phyloP scores from a whole-genome alignment of 2,113 vertebrate species.

The Mystacornis crossleyi region DNA sequence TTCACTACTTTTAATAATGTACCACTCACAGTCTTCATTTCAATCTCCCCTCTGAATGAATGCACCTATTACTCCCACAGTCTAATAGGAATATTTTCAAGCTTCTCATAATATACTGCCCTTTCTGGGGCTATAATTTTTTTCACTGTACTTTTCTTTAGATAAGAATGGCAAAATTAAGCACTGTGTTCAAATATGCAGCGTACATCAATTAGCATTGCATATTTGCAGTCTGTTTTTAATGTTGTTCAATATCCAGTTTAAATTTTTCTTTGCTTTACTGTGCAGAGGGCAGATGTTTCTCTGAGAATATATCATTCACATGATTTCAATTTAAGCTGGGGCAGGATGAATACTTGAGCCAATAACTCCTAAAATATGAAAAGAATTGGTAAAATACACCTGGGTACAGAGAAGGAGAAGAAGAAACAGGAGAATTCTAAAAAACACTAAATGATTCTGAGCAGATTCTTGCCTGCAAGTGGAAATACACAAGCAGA shows the following conservation, averaged over 20 bases:
- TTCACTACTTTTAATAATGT: not conserved
- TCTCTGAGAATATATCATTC: not conserved
- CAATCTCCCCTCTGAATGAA: not conserved
- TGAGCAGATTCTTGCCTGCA: not conserved
- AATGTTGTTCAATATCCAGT: not conserved
- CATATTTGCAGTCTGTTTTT: not conserved
- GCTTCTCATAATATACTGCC: not conserved
- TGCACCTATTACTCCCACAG: not conserved
- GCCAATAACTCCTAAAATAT: slow-evolving; percentile 2
- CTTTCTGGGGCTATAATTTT: not conserved
- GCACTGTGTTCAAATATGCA: not conserved
- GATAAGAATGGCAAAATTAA: not conserved
- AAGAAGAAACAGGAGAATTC: not conserved
- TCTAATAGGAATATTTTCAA: not conserved
- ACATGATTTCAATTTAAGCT: not conserved
- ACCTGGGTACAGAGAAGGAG: not conserved
- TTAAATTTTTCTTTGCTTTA: not conserved
- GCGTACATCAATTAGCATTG: not conserved
- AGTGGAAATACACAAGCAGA: not conserved
- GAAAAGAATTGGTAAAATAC: slow-evolving; percentile 7
- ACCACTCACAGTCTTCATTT: not conserved
- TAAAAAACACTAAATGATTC: not conserved
- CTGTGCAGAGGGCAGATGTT: not conserved
- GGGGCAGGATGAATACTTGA: not conserved
- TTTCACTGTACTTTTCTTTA: not conserved